Evolutionary conservation across 2,797 vertebrate species (phyloP), one percentile per base, ranked within the genome.

Genomic region (Muraenolepis orangiensis): DNA sequence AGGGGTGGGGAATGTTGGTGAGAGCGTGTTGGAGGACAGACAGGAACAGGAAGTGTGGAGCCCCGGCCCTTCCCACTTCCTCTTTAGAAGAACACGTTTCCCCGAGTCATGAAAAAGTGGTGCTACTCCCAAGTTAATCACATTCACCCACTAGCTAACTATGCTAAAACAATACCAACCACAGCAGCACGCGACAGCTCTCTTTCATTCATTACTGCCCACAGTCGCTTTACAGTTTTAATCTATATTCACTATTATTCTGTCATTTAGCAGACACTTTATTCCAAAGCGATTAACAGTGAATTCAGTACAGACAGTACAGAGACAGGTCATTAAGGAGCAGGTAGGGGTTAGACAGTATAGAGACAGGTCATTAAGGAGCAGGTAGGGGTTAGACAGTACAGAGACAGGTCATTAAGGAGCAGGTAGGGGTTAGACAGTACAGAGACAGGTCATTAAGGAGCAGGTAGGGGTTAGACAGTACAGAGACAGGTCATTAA

Each of bases 21-120:
- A 70, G 51, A 64, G 66, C 69, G 32, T n/a, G 57, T 70, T 46
- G 69, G 42, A 72, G 73, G 57, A 72, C 67, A 40, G 28, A 51
- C 36, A 31, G 29, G 32, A 57, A 80, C 75, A 80, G 78, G 78
- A 80, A 72, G 74, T 66, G 38, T 64, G 66, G 76, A 70, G 72
- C 76, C 71, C 61, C 38, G 36, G 28, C 66, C 66, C 71, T 38
- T 42, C 46, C 36, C 23, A 67, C 76, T 78, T 78, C 72, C 76
- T 74, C 61, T 77, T 38, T 11, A 70, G 66, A 38, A 72, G 72
- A 73, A 72, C 71, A 72, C 57, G 66, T 76, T 72, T 69, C 26
- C 26, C 34, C 13, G 28, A 64, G 67, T n/a, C 71, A 42, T 38
- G 67, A 40, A 64, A 38, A 66, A 64, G 31, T 29, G 0, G n/a